Evolutionary conservation across 2,888 invertebrate species (phyloP), one percentile per base, ranked within the genome.

Genomic region (Stomorhina lunata): DNA sequence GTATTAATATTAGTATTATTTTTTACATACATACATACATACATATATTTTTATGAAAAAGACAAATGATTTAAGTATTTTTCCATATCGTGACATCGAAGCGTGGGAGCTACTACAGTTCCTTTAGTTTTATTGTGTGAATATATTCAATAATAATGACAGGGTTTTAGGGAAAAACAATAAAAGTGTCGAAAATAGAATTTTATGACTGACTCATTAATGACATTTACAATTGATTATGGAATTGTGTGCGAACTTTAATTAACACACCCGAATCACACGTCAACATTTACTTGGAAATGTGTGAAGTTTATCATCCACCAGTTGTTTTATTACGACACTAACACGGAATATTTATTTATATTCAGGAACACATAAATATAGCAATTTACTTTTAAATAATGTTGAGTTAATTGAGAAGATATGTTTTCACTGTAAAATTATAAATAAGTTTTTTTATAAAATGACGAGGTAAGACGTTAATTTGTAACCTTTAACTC

Each of bases 21-120:
- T n/a, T n/a, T n/a, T n/a, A n/a, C n/a, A n/a, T n/a, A n/a, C n/a
- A n/a, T n/a, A n/a, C n/a, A n/a, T n/a, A n/a, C n/a, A n/a, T n/a
- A n/a, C n/a, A n/a, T n/a, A n/a, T n/a, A n/a, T n/a, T 45, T 65
- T 43, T n/a, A 34, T 48, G 50, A 34, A 65, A 71, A 71, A 71
- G 50, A n/a, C 63, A 57, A 65, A 45, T 68, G 27, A 55, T 17
- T 63, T 45, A 37, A 59, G 12, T 10, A 37, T 37, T 57, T 37
- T 45, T 48, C 2, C 32, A 57, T 34, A n/a, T 48, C 15, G 20
- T 22, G 48, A 48, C 22, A 32, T 17, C 22, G 59, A 59, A 59
- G 34, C 34, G 32, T 59, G 27, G 15, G 29, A 32, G 17, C 15
- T 22, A 15, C 29, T 32, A 43, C 43, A 61, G 32, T 32, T n/a